These are phyloP conservation scores for Coendou prehensilis DNA, from an alignment of 2,797 vertebrate species.

Conservation along the genomic window DNA sequence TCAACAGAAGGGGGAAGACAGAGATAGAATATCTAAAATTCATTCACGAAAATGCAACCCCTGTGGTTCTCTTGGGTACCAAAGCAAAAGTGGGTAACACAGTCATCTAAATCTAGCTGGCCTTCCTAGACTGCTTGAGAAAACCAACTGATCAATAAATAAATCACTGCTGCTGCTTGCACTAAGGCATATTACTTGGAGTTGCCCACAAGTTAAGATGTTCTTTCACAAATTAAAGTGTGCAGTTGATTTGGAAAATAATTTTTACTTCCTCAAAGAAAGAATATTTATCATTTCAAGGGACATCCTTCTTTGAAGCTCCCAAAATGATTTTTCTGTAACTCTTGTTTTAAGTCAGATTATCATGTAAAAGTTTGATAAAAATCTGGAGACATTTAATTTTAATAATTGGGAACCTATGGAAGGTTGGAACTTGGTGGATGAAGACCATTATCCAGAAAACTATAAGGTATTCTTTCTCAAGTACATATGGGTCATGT, in stretches of 20 bases:
- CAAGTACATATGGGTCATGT: conserved; percentile 13
- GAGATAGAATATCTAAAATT: conserved; percentile 15
- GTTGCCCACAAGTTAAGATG: not conserved
- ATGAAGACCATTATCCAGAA: not conserved
- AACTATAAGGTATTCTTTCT: conserved; percentile 33
- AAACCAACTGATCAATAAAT: conserved; percentile 54
- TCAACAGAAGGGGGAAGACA: conserved; percentile 1
- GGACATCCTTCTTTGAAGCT: not conserved
- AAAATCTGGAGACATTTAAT: conserved; percentile 51
- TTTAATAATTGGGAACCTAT: conserved; percentile 33
- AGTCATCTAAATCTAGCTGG: conserved; percentile 41
- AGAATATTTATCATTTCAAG: conserved; percentile 29
- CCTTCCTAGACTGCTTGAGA: not conserved
- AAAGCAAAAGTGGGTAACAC: conserved; percentile 29
- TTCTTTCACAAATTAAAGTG: conserved; percentile 45
- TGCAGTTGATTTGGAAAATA: not conserved
- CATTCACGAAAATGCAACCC: conserved; percentile 61
- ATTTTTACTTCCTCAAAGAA: not conserved
- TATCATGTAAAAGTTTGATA: conserved; percentile 19
- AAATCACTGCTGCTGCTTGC: not conserved
- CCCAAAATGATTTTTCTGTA: conserved; percentile 40
- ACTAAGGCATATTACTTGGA: not conserved
- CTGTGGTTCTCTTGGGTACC: conserved; percentile 4
- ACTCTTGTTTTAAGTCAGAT: conserved; percentile 41
- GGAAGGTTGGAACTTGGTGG: not conserved